phyloP scores from a whole-genome alignment of 2,113 vertebrate species.

The Prolemur simus region DNA sequence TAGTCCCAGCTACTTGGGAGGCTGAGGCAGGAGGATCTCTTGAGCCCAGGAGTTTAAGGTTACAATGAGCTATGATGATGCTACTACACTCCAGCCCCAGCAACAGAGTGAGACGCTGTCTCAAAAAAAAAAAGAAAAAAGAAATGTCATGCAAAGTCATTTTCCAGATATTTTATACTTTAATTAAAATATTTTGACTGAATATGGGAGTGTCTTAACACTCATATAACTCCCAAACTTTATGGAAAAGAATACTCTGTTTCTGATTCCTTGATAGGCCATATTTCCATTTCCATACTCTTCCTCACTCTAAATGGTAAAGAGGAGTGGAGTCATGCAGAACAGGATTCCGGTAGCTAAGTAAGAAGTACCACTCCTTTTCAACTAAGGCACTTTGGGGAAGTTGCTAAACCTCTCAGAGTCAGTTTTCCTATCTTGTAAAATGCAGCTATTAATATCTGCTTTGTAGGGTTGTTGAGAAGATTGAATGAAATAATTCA shows the following conservation, averaged over 20 bases:
- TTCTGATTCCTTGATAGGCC: not conserved
- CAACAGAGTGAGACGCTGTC: too few relatives aligned
- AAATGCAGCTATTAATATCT: not conserved
- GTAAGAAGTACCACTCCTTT: not conserved
- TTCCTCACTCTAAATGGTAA: not conserved
- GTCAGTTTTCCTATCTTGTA: not conserved
- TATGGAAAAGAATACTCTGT: not conserved
- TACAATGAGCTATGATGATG: too few relatives aligned
- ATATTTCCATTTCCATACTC: not conserved
- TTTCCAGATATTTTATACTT: not conserved
- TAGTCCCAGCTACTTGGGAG: too few relatives aligned
- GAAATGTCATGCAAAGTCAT: not conserved
- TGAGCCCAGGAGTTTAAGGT: too few relatives aligned
- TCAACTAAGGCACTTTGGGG: not conserved
- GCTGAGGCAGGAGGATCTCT: too few relatives aligned
- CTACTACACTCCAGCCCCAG: too few relatives aligned
- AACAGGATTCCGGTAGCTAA: not conserved
- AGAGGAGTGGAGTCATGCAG: not conserved
- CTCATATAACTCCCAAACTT: not conserved
- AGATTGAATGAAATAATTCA: not conserved
- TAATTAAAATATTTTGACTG: conserved; percentile 23
- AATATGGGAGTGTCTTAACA: not conserved
- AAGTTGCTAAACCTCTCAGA: not conserved
- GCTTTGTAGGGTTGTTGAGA: not conserved
- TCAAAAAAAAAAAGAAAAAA: too few relatives aligned